These are phyloP conservation scores for Macrophya annulata DNA, from an alignment of 2,888 invertebrate species.

Conservation along the genomic window DNA sequence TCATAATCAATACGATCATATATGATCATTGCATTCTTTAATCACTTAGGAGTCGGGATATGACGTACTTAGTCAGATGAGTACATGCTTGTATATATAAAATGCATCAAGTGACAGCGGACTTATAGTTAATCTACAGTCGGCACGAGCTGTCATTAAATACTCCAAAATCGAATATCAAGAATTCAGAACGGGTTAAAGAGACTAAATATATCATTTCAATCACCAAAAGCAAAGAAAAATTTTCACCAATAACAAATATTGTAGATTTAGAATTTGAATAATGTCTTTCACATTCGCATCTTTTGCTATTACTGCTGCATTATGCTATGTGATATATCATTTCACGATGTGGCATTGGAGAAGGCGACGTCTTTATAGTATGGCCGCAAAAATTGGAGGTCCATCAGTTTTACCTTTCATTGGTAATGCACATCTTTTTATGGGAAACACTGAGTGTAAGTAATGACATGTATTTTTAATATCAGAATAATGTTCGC, in stretches of 20 bases:
- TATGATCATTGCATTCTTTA: too few relatives aligned
- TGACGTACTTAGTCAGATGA: too few relatives aligned
- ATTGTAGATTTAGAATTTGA: conserved; percentile 78
- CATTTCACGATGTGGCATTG: neutral
- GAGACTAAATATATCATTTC: neutral
- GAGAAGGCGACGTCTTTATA: neutral
- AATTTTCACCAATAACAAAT: neutral
- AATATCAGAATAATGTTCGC: too few relatives aligned
- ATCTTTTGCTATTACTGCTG: neutral
- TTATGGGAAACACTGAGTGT: neutral
- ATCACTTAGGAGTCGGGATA: too few relatives aligned
- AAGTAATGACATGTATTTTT: neutral
- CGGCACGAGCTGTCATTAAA: too few relatives aligned
- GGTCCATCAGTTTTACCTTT: conserved; percentile 15
- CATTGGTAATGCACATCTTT: conserved; percentile 11
- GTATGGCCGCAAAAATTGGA: neutral
- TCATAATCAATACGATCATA: too few relatives aligned
- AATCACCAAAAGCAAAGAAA: neutral
- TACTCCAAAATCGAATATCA: too few relatives aligned
- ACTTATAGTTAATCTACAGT: too few relatives aligned
- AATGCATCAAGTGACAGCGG: too few relatives aligned
- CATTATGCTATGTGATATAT: neutral
- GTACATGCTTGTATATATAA: too few relatives aligned
- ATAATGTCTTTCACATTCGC: neutral
- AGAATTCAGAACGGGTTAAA: too few relatives aligned